Base-by-base conservation (phyloP, 2,113 vertebrate genomes). In the Nicator chloris region DNA sequence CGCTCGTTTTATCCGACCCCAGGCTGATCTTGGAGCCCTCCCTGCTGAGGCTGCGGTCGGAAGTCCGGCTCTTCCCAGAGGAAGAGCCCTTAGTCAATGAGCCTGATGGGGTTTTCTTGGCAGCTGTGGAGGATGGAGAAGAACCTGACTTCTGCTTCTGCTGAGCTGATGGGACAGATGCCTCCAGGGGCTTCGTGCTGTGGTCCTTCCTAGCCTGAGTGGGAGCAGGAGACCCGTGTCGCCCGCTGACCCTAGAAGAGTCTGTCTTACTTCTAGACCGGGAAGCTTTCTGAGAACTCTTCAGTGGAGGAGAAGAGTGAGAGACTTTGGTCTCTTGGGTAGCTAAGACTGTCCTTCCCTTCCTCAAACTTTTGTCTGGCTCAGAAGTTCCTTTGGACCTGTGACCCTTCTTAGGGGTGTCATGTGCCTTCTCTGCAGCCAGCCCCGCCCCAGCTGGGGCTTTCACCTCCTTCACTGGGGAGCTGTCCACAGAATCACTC, bases 21-120 rank as follows among this genome's bases (percentile, higher is more conserved):
- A 99, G 97, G 79, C 99, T 99, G 22, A 98, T 84, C 95, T 98
- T 98, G 72, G 98, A 98, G 42, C 98, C 98, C 91, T 99, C 99
- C 90, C 98, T 96, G 96, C 98, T 99, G 86, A 93, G 98, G 96
- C 98, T 99, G 92, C 98, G 97, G 19, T 99, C 99, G 0, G 98
- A 97, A 93, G 98, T 97, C 91, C 98, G 98, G 87, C 97, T 98
- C 92, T 98, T 98, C 78, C 97, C 97, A 9, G 97, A 80, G 15
- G 97, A 97, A 57, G 96, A 65, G 91, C 72, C 97, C 82, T 97
- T 98, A 31, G 98, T 96, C 13, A 97, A 39, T 33, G 96, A 93
- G 35, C 97, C 94, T 3, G 97, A 93, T 4, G 94, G 93, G 88
- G 98, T 97, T 96, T 98, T 99, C 40, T 97, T 95, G 17, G 98